A percentile compares a stretch with the other conserved stretches of the same genome.
These are phyloP conservation scores for Periophthalmus modestus DNA, from an alignment of 2,113 vertebrate genomes.

Conservation along the genomic window DNA sequence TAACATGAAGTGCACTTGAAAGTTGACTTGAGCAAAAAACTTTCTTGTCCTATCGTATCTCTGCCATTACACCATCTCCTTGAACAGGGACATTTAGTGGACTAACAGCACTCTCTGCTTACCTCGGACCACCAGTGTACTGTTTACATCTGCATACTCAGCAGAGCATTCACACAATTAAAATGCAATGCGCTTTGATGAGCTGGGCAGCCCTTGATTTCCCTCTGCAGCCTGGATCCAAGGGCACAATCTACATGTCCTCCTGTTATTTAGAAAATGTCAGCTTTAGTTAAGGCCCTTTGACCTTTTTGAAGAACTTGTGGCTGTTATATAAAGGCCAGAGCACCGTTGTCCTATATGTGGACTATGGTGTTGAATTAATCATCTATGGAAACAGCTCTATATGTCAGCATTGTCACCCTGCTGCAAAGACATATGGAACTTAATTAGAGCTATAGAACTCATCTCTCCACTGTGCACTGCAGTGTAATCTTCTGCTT, in stretches of 20 bases:
- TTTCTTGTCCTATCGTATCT: background rate
- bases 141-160: constrained; percentile 68
- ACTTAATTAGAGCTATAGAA: constrained; percentile 40
- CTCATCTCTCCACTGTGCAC: constrained; percentile 13
- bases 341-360: constrained; percentile 34
- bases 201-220: constrained; percentile 56
- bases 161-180: constrained; percentile 66
- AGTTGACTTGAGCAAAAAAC: no score
- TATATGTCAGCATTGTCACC: constrained; percentile 37
- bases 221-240: constrained; percentile 58
- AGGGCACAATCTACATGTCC: constrained; percentile 64
- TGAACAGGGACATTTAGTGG: constrained; percentile 39
- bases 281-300: constrained; percentile 51
- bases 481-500: constrained; percentile 14
- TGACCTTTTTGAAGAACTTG: constrained; percentile 59
- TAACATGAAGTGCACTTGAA: no score
- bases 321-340: constrained; percentile 60
- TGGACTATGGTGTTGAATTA: constrained; percentile 47
- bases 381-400: constrained; percentile 38
- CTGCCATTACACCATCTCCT: background rate
- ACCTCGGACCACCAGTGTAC: constrained; percentile 40
- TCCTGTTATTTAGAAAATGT: constrained; percentile 64
- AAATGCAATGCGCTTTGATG: constrained; percentile 62
- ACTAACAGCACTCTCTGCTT: constrained; percentile 31
- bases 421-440: constrained; percentile 25